A percentile compares a stretch with the other conserved stretches of the same genome.
Evolutionary conservation across 2,113 vertebrate species (phyloP).

Genomic region (Aegypius monachus): DNA sequence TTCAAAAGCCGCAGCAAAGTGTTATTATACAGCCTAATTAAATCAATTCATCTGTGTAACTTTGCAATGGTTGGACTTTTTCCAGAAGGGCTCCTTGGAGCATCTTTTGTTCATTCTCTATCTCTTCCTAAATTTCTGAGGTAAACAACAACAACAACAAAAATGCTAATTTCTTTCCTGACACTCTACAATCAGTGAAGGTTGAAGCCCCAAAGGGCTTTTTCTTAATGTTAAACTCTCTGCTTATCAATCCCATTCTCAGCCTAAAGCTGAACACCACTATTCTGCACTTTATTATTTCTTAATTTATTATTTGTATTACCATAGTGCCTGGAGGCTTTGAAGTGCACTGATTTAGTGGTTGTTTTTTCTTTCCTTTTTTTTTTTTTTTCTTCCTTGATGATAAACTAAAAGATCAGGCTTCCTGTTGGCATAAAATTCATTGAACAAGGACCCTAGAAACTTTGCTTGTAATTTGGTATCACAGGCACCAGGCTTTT

Average conservation of each 20-base stretch:
- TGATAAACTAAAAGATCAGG: neutral
- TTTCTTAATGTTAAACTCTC: constrained; percentile 13
- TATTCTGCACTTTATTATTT: constrained; percentile 11
- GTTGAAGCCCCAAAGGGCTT: constrained; percentile 9
- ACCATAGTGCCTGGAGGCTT: neutral
- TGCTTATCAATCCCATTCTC: neutral
- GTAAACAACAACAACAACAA: constrained; percentile 59
- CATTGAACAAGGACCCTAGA: neutral
- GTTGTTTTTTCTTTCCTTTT: rapidly evolving
- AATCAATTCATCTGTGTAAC: constrained; percentile 67
- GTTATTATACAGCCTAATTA: constrained; percentile 63
- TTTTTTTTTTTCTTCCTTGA: neutral
- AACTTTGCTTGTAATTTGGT: neutral
- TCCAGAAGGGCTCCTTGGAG: constrained; percentile 65
- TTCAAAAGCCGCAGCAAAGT: constrained; percentile 12
- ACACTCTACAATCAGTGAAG: constrained; percentile 10
- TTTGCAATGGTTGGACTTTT: constrained; percentile 46
- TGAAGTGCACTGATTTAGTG: neutral
- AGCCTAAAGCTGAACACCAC: neutral
- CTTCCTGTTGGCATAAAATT: neutral
- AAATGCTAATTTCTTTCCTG: constrained; percentile 44
- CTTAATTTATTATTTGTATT: constrained; percentile 26
- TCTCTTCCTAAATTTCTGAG: constrained; percentile 54
- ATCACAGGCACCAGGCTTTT: neutral
- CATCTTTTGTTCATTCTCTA: constrained; percentile 36